These are phyloP conservation scores for Pseudorasbora parva DNA, from an alignment of 2,113 vertebrate species.

Conservation along the genomic window DNA sequence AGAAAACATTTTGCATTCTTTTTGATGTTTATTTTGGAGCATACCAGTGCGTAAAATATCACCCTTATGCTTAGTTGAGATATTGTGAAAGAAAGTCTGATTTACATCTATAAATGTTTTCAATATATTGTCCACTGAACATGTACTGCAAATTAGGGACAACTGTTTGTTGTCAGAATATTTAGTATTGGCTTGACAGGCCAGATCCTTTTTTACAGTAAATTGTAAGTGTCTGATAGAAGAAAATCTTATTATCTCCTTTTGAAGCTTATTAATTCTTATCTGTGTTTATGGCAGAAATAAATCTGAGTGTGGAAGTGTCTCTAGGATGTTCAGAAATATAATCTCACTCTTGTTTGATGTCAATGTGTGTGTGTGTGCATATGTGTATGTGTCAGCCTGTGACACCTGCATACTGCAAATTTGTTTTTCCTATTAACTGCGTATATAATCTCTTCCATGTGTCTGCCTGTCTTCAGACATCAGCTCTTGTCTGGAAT, in stretches of 20 bases:
- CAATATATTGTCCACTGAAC: background rate
- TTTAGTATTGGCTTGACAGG: background rate
- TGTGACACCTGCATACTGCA: slow-evolving; percentile 27
- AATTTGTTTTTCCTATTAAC: slow-evolving; percentile 44
- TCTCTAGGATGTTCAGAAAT: slow-evolving; percentile 15
- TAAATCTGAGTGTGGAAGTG: slow-evolving; percentile 23
- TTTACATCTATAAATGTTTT: background rate
- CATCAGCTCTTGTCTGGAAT: slow-evolving; percentile 36
- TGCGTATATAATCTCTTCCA: slow-evolving; percentile 15
- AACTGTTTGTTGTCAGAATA: background rate
- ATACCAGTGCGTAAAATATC: no score
- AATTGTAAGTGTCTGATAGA: slow-evolving; percentile 3
- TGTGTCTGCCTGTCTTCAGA: slow-evolving; percentile 24
- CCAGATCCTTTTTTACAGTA: slow-evolving; percentile 37
- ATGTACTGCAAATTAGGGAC: background rate
- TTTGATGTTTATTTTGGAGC: background rate
- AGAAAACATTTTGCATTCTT: background rate
- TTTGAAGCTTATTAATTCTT: slow-evolving; percentile 42
- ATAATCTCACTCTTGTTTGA: slow-evolving; percentile 27
- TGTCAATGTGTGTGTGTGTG: background rate
- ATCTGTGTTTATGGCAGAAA: slow-evolving; percentile 33
- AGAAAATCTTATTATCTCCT: slow-evolving; percentile 22
- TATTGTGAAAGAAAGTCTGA: background rate
- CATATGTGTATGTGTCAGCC: slow-evolving; percentile 2
- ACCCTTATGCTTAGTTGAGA: background rate